Base-by-base conservation (phyloP, 2,888 invertebrate species). In the Rhogogaster chlorosoma region DNA sequence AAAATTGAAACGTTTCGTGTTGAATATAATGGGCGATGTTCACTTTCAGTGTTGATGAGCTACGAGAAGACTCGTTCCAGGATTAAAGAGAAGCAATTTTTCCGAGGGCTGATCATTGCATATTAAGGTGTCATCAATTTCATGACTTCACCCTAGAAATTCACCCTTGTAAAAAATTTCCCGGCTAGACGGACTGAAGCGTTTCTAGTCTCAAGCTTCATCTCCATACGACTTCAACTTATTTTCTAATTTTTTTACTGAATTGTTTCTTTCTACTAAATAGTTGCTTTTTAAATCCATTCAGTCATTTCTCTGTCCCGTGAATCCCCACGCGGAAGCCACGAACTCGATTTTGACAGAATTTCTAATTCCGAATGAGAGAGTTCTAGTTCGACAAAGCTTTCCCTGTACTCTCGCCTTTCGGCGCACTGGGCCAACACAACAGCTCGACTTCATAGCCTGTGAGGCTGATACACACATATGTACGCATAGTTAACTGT, bases 301-400 rank as follows among this genome's bases (percentile, higher is more conserved):
- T n/a, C 53, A 18, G 53, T 7, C n/a, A 7, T 53, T 61, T 61
- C 10, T 1, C 26, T 26, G 22, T 9, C 12, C 61, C 10, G 61
- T 22, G 26, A 26, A 61, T 61, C 26, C 61, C 26, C 9, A 12
- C 32, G 32, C 18, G 1, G 18, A 67, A 18, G 18, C 10, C 26
- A 18, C 29, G 6, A 32, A 7, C 32, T 67, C 18, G 32, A 67
- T 32, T 67, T 67, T 32, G 67, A 67, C 32, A 32, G 32, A 67
- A 67, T 67, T 67, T 67, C 67, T 67, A 67, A 67, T 67, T 32
- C 18, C 32, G 67, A 67, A 67, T 67, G 32, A 67, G 61, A 10
- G 18, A 32, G 32, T 67, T 67, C 32, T 15, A 67, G 32, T 67
- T 32, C 32, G 29, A 67, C 61, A 29, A 26, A 61, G 61, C 61